Evolutionary conservation across 2,888 invertebrate genomes (phyloP).

Genomic region (Pollenia amentaria): DNA sequence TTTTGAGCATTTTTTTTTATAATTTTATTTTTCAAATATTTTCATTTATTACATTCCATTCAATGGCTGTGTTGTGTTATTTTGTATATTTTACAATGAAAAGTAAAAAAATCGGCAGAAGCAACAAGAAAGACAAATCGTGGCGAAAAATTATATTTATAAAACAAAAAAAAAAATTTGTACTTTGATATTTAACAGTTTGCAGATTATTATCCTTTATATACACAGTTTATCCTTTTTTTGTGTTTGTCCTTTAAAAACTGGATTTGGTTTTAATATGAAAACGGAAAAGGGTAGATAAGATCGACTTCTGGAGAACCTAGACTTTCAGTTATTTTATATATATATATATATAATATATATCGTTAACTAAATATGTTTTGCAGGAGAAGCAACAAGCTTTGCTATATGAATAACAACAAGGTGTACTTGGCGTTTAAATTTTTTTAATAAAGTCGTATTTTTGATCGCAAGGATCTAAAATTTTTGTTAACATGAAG

Average conservation of each 20-base stretch:
- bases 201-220: constrained; percentile 65
- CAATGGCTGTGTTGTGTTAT: constrained; percentile 39
- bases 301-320: not conserved
- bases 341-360: too few relatives aligned
- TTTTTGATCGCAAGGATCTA: too few relatives aligned
- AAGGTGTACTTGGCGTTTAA: too few relatives aligned
- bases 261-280: constrained; percentile 3
- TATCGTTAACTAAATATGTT: too few relatives aligned
- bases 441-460: too few relatives aligned
- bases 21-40: constrained; percentile 57
- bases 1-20: constrained; percentile 25
- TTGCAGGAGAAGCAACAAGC: too few relatives aligned
- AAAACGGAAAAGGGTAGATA: not conserved
- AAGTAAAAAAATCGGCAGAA: constrained; percentile 37
- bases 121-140: constrained; percentile 8
- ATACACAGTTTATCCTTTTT: not conserved
- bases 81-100: constrained; percentile 48
- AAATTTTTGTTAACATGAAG: too few relatives aligned
- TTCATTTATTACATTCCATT: constrained; percentile 73
- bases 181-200: constrained; percentile 52
- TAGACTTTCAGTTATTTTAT: too few relatives aligned
- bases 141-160: constrained; percentile 19
- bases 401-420: too few relatives aligned
- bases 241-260: constrained; percentile 34
- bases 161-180: constrained; percentile 33